Percentiles rank a stretch among this genome's conserved stretches.
Evolutionary conservation across 1,140 invertebrate genomes (phyloP).

Genomic region (Orius laevigatus): DNA sequence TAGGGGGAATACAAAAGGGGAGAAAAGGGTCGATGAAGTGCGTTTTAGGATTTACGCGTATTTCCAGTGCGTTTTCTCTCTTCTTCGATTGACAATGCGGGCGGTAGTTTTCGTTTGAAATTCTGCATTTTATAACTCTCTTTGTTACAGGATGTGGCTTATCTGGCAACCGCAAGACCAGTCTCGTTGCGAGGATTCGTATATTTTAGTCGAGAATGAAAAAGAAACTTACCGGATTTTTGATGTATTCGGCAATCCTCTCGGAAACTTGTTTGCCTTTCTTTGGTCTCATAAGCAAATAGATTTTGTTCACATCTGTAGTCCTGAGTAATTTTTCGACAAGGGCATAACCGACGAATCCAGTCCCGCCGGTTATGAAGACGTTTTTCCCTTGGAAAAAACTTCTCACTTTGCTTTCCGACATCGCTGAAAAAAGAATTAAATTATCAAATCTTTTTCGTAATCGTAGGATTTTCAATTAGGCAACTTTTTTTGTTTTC

Average conservation of each 20-base stretch:
- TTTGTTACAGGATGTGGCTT: too few species aligned
- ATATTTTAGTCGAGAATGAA: too few species aligned
- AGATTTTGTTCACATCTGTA: conserved; percentile 58
- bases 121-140: too few species aligned
- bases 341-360: conserved; percentile 51
- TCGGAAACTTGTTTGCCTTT: conserved; percentile 54
- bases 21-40: background rate
- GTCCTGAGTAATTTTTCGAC: conserved; percentile 74
- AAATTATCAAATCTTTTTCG: too few species aligned
- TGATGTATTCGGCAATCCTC: conserved; percentile 40
- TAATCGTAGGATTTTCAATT: too few species aligned
- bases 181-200: too few species aligned
- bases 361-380: conserved; percentile 44
- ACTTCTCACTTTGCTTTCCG: conserved; percentile 24
- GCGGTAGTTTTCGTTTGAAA: too few species aligned
- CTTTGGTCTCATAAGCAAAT: conserved; percentile 66
- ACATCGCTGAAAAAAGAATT: background rate
- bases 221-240: conserved; percentile 36
- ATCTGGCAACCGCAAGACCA: too few species aligned
- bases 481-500: too few species aligned
- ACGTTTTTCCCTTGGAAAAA: conserved; percentile 36
- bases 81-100: too few species aligned
- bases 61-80: too few species aligned
- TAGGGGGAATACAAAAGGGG: too few species aligned
- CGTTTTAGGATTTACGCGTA: background rate